Percentiles rank a stretch among this genome's conserved stretches.
Conservation (phyloP, 2,797 vertebrate genomes). For the Furcifer pardalis region DNA sequence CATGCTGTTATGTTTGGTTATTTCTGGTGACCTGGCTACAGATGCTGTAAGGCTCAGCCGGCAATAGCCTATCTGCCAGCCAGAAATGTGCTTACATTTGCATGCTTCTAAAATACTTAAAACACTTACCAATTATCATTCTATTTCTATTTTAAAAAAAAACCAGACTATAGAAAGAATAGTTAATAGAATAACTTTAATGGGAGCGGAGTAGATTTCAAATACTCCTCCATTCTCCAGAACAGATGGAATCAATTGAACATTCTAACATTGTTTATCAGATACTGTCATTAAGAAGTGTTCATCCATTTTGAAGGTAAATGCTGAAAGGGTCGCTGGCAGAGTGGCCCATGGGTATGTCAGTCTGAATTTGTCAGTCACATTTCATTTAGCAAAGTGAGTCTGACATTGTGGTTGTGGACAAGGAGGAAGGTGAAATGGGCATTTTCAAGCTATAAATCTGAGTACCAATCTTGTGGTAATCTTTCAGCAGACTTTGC, state of each 20-base stretch:
- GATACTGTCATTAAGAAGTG: conserved; percentile 28
- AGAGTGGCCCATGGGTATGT: conserved; percentile 41
- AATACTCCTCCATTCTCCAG: conserved; percentile 14
- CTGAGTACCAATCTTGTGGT: conserved; percentile 8
- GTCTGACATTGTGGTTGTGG: conserved; percentile 27
- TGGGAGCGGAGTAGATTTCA: neutral
- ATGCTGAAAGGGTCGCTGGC: conserved; percentile 31
- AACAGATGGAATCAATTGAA: conserved; percentile 34
- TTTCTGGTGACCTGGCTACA: no score
- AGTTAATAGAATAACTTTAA: neutral
- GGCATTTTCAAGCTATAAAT: conserved; percentile 6
- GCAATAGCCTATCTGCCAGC: neutral
- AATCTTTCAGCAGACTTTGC: conserved; percentile 10
- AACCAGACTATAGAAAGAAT: neutral
- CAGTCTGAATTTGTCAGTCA: conserved; percentile 48
- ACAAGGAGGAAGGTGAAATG: conserved; percentile 26
- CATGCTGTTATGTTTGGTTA: no score
- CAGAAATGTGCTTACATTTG: neutral
- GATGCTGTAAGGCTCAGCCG: no score
- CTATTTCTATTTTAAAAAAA: neutral
- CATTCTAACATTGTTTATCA: conserved; percentile 33
- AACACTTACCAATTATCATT: neutral
- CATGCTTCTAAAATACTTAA: neutral
- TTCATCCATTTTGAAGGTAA: conserved; percentile 39
- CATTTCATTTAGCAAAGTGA: conserved; percentile 22